These are phyloP conservation scores for Aegithalos caudatus DNA, from an alignment of 2,113 vertebrate species.

Conservation along the genomic window DNA sequence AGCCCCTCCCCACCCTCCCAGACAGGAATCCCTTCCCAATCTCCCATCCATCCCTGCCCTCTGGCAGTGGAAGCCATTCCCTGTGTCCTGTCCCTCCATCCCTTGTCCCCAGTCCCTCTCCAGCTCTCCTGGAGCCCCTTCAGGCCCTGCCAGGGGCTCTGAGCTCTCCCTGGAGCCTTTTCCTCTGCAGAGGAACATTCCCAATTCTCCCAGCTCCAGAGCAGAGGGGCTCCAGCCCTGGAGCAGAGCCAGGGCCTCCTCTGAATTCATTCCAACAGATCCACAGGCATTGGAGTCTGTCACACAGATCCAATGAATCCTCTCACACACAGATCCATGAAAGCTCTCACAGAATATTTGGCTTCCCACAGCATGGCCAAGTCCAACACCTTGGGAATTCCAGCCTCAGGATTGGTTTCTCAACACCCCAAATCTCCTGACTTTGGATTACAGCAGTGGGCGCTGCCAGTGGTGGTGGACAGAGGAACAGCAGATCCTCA, in stretches of 20 bases:
- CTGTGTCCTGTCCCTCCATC: background rate
- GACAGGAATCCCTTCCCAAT: background rate
- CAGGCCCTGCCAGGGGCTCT: background rate
- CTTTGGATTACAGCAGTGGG: rapidly evolving
- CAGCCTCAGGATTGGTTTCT: background rate
- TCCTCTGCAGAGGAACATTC: background rate
- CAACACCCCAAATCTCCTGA: background rate
- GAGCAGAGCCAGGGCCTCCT: rapidly evolving
- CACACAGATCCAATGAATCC: too few species aligned
- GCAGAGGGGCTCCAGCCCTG: background rate
- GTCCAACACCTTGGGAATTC: background rate
- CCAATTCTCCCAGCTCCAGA: background rate
- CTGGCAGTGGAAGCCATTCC: background rate
- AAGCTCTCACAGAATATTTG: background rate
- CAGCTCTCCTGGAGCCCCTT: background rate
- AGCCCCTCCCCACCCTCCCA: background rate
- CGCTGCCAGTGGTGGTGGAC: too few species aligned
- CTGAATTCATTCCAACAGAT: background rate
- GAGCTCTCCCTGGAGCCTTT: background rate
- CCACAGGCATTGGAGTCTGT: too few species aligned
- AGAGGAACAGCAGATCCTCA: rapidly evolving
- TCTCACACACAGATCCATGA: too few species aligned
- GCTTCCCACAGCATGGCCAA: rapidly evolving
- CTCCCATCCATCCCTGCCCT: background rate
- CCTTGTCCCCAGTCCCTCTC: background rate